Evolutionary conservation across 2,113 vertebrate species (phyloP).

Genomic region (Sinocyclocheilus grahami): DNA sequence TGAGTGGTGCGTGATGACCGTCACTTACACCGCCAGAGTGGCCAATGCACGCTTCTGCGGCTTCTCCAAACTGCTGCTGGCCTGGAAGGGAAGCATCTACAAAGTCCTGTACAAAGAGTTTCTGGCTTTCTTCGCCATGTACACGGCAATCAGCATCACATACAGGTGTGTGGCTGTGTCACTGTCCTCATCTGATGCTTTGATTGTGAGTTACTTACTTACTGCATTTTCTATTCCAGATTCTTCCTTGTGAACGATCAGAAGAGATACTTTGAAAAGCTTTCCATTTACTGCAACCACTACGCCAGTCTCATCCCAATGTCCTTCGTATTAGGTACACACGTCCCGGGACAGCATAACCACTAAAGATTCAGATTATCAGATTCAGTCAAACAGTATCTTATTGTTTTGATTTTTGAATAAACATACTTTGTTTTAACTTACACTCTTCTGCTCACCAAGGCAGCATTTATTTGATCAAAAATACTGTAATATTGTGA

Average conservation of each 20-base stretch:
- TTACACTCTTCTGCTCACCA: neutral
- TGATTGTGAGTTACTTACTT: neutral
- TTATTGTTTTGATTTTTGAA: no score
- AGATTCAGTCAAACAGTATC: no score
- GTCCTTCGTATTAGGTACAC: constrained; percentile 88
- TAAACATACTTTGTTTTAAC: no score
- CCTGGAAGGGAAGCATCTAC: constrained; percentile 94
- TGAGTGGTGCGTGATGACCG: constrained; percentile 76
- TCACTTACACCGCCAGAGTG: constrained; percentile 89
- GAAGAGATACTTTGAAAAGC: constrained; percentile 89
- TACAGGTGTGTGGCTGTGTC: constrained; percentile 80
- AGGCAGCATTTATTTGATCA: neutral
- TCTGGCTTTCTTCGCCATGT: constrained; percentile 85
- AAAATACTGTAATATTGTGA: neutral
- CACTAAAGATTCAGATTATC: neutral
- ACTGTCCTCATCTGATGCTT: neutral
- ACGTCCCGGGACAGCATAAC: constrained; percentile 45
- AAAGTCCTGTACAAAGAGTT: constrained; percentile 91
- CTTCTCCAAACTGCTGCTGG: constrained; percentile 88
- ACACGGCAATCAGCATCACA: constrained; percentile 82
- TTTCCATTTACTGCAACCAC: constrained; percentile 90
- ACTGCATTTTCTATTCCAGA: constrained; percentile 64
- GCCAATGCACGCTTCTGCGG: constrained; percentile 91
- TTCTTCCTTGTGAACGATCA: constrained; percentile 80
- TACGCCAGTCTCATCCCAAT: constrained; percentile 91